Evolutionary conservation across 2,797 vertebrate genomes (phyloP).

Genomic region (Hybognathus amarus): DNA sequence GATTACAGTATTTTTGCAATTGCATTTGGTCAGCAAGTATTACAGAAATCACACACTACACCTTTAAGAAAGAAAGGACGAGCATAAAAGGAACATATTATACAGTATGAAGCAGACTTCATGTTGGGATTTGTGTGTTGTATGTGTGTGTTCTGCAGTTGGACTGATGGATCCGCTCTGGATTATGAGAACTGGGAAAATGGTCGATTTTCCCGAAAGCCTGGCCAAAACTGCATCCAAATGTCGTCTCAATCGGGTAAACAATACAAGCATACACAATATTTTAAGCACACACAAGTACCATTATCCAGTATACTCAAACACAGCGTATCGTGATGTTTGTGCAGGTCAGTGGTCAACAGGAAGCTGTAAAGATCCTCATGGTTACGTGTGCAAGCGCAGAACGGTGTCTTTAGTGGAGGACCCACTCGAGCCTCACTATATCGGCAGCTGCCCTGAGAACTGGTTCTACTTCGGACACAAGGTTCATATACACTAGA

Average conservation of each 20-base stretch:
- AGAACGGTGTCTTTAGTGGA: conserved; percentile 80
- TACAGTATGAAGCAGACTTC: not conserved
- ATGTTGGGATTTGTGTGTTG: conserved; percentile 45
- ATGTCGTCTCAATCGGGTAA: conserved; percentile 88
- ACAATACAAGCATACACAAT: not conserved
- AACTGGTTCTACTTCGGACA: conserved; percentile 91
- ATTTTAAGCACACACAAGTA: not conserved
- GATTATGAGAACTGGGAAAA: conserved; percentile 87
- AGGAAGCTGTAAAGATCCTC: conserved; percentile 77
- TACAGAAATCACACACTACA: not conserved
- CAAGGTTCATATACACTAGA: conserved; percentile 81
- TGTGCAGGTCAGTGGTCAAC: conserved; percentile 85
- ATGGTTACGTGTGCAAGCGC: conserved; percentile 88
- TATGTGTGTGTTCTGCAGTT: conserved; percentile 74
- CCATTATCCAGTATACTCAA: not conserved
- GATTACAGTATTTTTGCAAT: not conserved
- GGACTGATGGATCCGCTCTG: conserved; percentile 84
- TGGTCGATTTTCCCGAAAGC: conserved; percentile 41
- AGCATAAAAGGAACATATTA: not conserved
- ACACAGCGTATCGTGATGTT: not conserved
- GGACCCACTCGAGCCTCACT: conserved; percentile 76
- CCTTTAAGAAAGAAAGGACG: not conserved
- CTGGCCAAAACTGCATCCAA: conserved; percentile 79
- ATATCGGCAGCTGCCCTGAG: conserved; percentile 85
- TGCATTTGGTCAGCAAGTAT: not conserved